A percentile compares a stretch with the other conserved stretches of the same genome.
phyloP scores from a whole-genome alignment of 2,888 invertebrate species.

The Spilarctia lutea region DNA sequence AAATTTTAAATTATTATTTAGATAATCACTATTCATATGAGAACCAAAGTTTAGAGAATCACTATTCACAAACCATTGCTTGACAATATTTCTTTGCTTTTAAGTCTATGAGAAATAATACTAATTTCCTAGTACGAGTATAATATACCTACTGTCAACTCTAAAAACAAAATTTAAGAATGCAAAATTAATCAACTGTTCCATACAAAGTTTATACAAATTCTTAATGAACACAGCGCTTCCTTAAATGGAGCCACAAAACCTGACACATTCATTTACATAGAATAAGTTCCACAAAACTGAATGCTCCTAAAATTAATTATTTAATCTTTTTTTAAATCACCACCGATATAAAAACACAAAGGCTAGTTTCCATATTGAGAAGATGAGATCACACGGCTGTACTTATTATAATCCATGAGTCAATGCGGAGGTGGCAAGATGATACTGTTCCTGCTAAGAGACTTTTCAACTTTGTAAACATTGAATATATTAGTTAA shows the following conservation, averaged over 20 bases:
- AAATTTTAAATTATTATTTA: background rate
- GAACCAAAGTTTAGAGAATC: no score
- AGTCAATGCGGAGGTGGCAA: constrained; percentile 43
- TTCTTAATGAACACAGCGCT: background rate
- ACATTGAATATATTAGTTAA: constrained; percentile 7
- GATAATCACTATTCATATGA: background rate
- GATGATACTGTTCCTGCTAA: constrained; percentile 33
- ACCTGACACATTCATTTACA: background rate
- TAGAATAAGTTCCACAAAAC: background rate
- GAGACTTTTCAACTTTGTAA: constrained; percentile 29
- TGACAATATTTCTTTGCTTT: no score
- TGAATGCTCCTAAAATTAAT: constrained; percentile 18
- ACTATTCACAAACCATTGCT: no score
- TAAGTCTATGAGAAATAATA: no score
- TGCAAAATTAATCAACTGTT: background rate
- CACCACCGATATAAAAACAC: constrained; percentile 23
- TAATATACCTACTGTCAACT: no score
- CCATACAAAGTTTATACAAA: background rate
- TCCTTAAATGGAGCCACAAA: background rate
- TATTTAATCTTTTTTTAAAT: constrained; percentile 21
- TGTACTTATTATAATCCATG: constrained; percentile 23
- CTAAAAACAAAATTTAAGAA: background rate
- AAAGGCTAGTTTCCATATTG: constrained; percentile 35
- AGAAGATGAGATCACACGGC: constrained; percentile 49
- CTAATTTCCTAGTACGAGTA: no score